Evolutionary conservation across 2,888 invertebrate genomes (phyloP).

Genomic region (Heliothis peltigera): DNA sequence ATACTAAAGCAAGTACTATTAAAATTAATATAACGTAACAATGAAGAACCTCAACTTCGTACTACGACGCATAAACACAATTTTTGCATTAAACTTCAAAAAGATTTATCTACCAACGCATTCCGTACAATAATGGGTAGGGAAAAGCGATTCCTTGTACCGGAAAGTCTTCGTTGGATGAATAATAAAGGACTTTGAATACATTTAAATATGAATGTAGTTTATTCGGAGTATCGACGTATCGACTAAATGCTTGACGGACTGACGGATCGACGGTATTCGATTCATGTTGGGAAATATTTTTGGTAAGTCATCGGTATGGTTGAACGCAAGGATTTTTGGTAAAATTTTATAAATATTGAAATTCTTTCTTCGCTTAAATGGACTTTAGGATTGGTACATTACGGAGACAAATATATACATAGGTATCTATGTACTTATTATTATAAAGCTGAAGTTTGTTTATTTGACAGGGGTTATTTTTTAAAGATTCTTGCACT

Average conservation of each 20-base stretch:
- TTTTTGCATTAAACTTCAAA: constrained; percentile 75
- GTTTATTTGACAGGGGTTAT: too few species aligned
- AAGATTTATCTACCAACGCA: constrained; percentile 72
- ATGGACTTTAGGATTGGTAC: too few species aligned
- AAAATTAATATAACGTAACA: constrained; percentile 17
- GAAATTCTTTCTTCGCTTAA: too few species aligned
- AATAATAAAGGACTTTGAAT: constrained; percentile 69
- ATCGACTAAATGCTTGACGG: constrained; percentile 50
- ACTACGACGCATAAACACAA: constrained; percentile 67
- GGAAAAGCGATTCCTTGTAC: constrained; percentile 73
- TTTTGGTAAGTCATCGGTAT: background rate
- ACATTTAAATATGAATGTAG: constrained; percentile 71
- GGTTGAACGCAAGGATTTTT: constrained; percentile 4
- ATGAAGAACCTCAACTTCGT: constrained; percentile 46
- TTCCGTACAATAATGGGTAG: constrained; percentile 70
- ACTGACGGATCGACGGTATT: constrained; percentile 26
- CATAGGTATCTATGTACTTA: too few species aligned
- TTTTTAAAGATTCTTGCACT: too few species aligned
- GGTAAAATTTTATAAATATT: too few species aligned
- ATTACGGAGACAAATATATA: too few species aligned
- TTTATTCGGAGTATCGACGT: constrained; percentile 55
- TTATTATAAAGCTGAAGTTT: too few species aligned
- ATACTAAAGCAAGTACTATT: constrained; percentile 5
- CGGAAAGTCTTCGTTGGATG: constrained; percentile 67
- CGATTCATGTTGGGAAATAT: constrained; percentile 25